Evolutionary conservation across 2,888 invertebrate genomes (phyloP).

Genomic region (Branchellion lobata): DNA sequence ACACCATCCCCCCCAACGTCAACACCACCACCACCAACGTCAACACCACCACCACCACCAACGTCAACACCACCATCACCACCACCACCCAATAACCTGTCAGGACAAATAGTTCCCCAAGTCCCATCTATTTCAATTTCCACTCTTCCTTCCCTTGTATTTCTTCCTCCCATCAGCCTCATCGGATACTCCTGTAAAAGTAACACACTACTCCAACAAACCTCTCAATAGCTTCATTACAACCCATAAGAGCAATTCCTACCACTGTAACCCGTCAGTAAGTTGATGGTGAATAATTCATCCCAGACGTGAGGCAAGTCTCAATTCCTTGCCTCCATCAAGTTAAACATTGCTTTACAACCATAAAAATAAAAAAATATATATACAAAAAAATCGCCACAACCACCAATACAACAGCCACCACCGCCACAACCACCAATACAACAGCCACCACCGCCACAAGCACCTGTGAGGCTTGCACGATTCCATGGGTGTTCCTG

Average conservation of each 20-base stretch:
- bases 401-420: neutral
- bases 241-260: too few relatives aligned
- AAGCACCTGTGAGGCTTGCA: slow-evolving; percentile 3
- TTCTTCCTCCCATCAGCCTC: slow-evolving; percentile 56
- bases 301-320: neutral
- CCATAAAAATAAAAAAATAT: neutral
- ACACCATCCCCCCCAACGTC: slow-evolving; percentile 75
- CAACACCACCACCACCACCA: slow-evolving; percentile 82
- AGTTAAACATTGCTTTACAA: too few relatives aligned
- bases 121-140: slow-evolving; percentile 73
- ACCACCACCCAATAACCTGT: slow-evolving; percentile 77
- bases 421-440: neutral
- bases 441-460: neutral
- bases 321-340: too few relatives aligned
- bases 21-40: slow-evolving; percentile 77
- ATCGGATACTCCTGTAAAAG: slow-evolving; percentile 48
- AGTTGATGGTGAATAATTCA: neutral
- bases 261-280: too few relatives aligned
- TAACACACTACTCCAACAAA: too few relatives aligned
- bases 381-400: neutral
- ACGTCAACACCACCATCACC: slow-evolving; percentile 82
- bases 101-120: slow-evolving; percentile 91
- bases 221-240: too few relatives aligned
- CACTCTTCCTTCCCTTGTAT: slow-evolving; percentile 71
- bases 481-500: neutral